Evolutionary conservation across 2,888 invertebrate genomes (phyloP), one percentile per base, ranked within the genome.

Genomic region (Ditylenchus weischeri): DNA sequence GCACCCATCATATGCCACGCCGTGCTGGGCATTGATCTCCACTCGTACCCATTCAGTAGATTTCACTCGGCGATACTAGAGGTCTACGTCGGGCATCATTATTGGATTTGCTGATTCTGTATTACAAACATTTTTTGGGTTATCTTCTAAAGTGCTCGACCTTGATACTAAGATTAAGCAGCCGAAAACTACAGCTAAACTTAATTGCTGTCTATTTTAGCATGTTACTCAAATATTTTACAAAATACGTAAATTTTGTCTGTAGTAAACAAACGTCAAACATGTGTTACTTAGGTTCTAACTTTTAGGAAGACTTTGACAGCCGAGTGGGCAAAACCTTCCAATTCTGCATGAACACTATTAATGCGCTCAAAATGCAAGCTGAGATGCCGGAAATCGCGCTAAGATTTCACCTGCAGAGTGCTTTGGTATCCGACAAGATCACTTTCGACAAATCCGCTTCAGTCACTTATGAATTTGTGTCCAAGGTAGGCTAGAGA

Each of bases 251-350:
- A 2, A 29, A 29, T 29, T 8, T 11, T 47, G 21, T 23, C 3
- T 57, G 23, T 29, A 19, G 1, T 23, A 23, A 29, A 57, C 2
- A 29, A 50, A n/a, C n/a, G n/a, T n/a, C n/a, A n/a, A n/a, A n/a
- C n/a, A 4, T 50, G 3, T 19, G 29, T 5, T 29, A 29, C 2
- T 29, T 4, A 29, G 29, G 5, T 29, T 29, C n/a, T 29, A 5
- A 2, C 29, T 54, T 54, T 54, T 64, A 90, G 89, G 95, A 96
- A 84, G 91, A 93, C 87, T 98, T 96, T 95, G 92, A 94, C 84
- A 94, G 93, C 85, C 96, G 98, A 84, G 93, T 95, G 80, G 91
- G 91, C 84, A 96, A 95, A 85, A 93, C 98, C 75, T 92, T 98
- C 86, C 92, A 95, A 85, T 96, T 95, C 84, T 95, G 93, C 83